Conservation (phyloP, 2,113 vertebrate species). For the Bagarius yarrelli region DNA sequence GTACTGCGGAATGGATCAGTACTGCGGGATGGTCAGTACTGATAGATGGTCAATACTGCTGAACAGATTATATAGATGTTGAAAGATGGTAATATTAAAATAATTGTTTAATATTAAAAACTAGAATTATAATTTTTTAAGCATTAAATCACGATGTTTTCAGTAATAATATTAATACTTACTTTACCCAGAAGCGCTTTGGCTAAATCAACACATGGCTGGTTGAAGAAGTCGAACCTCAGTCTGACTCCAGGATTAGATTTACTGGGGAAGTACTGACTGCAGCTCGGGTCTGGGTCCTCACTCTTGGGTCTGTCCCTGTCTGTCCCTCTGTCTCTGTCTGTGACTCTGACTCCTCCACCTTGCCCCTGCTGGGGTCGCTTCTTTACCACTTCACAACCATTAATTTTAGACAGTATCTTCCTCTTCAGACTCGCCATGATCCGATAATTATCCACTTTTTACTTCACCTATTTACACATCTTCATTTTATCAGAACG, state of each 20-base stretch:
- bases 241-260: constrained; percentile 57
- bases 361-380: not conserved
- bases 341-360: not conserved
- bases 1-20: too few relatives aligned
- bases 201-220: constrained; percentile 80
- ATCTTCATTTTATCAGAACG: too few relatives aligned
- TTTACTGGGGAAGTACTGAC: constrained; percentile 72
- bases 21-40: too few relatives aligned
- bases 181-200: constrained; percentile 91
- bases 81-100: not conserved
- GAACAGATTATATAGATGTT: not conserved
- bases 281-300: constrained; percentile 41
- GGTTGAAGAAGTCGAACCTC: constrained; percentile 78
- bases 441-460: not conserved
- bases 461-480: not conserved
- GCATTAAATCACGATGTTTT: not conserved
- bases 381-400: not conserved
- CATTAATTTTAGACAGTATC: not conserved
- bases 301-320: not conserved
- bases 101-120: not conserved
- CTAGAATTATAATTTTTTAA: not conserved
- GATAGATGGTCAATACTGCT: too few relatives aligned
- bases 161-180: not conserved
- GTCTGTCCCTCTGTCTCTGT: not conserved
- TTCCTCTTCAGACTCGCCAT: constrained; percentile 68